Base-by-base conservation (phyloP, 2,888 invertebrate species). In the Stenchaetothrips biformis region DNA sequence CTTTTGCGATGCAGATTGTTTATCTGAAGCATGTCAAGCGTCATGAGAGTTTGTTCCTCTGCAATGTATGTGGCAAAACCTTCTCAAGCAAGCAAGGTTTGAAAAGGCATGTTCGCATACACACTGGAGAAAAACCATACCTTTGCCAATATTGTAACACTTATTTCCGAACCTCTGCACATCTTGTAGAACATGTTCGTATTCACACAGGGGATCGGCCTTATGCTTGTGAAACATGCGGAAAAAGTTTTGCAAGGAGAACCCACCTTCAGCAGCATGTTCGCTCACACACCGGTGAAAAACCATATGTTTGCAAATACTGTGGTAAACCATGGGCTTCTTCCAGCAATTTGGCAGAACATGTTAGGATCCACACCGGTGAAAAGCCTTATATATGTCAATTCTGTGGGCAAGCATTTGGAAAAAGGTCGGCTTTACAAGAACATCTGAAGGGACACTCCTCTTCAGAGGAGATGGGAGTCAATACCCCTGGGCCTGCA, bases 221-320 rank as follows among this genome's bases (percentile, higher is more conserved):
- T 0, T 88, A 87, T 84, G 86, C 89, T 37, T 91, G 91, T 83
- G 89, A 89, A 81, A 83, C 86, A 59, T 91, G 91, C 85, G 89
- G 90, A 0, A 79, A 88, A 82, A 86, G 87, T 7, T 90, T 89
- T 82, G 88, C 88, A 79, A 89, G 90, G 0, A 84, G 87, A 78
- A 89, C 90, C 2, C 89, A 90, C 11, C 84, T 90, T 81, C 86
- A 89, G 78, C 87, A 88, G 85, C 90, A 90, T 84, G 85, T 85
- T 81, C 84, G 86, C 77, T 85, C 85, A 62, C 90, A 90, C 85
- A 85, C 84, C 0, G 84, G 85, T 27, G 85, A 85, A 13, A 86
- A 86, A 81, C 85, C 85, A 27, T 88, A 87, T 82, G 81, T 84
- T 37, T 91, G 91, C 84, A 83, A 79, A 25, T 79, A 67, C 25